These are phyloP conservation scores for Cerastis leucographa DNA, from an alignment of 2,888 invertebrate species.

Conservation along the genomic window DNA sequence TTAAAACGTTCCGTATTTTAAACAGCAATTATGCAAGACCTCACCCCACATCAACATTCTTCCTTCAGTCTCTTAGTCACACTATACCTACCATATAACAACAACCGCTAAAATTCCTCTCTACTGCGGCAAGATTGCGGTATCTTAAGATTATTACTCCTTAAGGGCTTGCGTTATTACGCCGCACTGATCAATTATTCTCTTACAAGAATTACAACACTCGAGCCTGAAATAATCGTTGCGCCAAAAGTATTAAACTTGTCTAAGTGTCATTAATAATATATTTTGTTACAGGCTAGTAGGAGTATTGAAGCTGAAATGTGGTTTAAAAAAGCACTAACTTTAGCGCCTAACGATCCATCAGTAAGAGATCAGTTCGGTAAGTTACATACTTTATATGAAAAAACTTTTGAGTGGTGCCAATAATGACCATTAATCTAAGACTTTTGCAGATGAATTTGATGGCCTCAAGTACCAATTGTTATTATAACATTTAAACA, in stretches of 20 bases:
- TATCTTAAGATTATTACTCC: slow-evolving; percentile 54
- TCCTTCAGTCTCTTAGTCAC: background rate
- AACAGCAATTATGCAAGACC: background rate
- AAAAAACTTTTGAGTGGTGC: slow-evolving; percentile 5
- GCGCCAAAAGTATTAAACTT: slow-evolving; percentile 46
- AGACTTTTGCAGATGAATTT: slow-evolving; percentile 15
- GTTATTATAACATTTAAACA: too few species aligned
- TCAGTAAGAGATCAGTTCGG: slow-evolving; percentile 97
- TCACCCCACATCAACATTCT: background rate
- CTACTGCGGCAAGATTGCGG: slow-evolving; percentile 59
- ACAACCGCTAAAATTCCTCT: slow-evolving; percentile 34
- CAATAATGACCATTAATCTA: slow-evolving; percentile 26
- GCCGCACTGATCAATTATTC: slow-evolving; percentile 59
- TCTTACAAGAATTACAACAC: slow-evolving; percentile 55
- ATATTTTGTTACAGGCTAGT: slow-evolving; percentile 92
- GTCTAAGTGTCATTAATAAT: slow-evolving; percentile 49
- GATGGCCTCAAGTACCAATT: background rate
- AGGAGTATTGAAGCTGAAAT: slow-evolving; percentile 95
- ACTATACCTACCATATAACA: slow-evolving; percentile 22
- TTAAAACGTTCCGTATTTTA: background rate
- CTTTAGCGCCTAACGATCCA: slow-evolving; percentile 95
- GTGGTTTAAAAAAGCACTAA: slow-evolving; percentile 96
- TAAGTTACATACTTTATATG: slow-evolving; percentile 69
- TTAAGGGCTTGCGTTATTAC: slow-evolving; percentile 49
- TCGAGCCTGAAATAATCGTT: slow-evolving; percentile 42